Evolutionary conservation across 2,888 invertebrate genomes (phyloP), one percentile per base, ranked within the genome.

Genomic region (Netelia melanura): DNA sequence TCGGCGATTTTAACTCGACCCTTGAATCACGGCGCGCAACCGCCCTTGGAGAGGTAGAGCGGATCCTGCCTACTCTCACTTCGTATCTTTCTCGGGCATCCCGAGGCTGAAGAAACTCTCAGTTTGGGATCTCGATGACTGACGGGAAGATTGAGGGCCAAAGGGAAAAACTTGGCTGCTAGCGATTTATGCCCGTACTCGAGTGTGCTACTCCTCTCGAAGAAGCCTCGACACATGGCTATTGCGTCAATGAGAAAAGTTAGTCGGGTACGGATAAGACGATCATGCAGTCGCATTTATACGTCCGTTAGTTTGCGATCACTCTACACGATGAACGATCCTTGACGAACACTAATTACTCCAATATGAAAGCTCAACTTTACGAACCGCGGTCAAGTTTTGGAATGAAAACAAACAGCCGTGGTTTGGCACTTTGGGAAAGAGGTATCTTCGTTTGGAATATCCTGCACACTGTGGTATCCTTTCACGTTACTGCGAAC

Each of bases 1-100:
- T 65, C 71, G 78, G 78, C 81, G 78, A 81, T 85, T 85, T 80
- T 79, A 70, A 85, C 77, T 75, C 61, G 65, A 43, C 25, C 58
- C 44, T 65, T 71, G 30, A 56, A 52, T 61, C 58, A 17, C 64
- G n/a, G 64, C 56, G 56, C 43, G 68, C 72, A 62, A 74, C 61
- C 54, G n/a, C 72, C 11, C 68, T 52, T 30, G 30, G 30, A 30
- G 30, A 5, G 5, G 38, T 62, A 21, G 48, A 72, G 62, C 77
- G 58, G 21, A 54, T 77, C 68, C 21, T 11, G 8, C 58, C 43
- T 48, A n/a, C 75, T 65, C 44, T 23, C 48, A 30, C 3, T 30
- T 30, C 21, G n/a, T 62, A 25, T 78, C 56, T 78, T 52, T 58
- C 68, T 75, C 64, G 68, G 44, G 30, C 48, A 48, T 54, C 44